A percentile compares a stretch with the other conserved stretches of the same genome.
Conservation (phyloP, 2,797 vertebrate genomes). For the Decapterus maruadsi region DNA sequence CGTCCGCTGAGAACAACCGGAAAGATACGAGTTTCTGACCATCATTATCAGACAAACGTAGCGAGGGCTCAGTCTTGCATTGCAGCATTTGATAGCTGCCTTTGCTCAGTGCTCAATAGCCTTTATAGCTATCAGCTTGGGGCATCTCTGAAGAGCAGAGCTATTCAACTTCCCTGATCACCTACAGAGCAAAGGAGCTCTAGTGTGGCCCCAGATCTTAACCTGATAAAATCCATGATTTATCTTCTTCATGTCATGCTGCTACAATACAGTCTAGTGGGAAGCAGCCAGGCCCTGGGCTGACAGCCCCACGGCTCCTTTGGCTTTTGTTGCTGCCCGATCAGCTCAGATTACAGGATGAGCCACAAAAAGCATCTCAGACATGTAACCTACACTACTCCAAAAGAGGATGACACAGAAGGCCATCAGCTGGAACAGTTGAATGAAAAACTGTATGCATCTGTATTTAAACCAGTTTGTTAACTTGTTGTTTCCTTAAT, state of each 20-base stretch:
- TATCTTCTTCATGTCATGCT: slow-evolving; percentile 78
- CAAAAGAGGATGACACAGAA: slow-evolving; percentile 34
- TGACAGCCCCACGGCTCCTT: slow-evolving; percentile 69
- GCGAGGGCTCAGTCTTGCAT: slow-evolving; percentile 56
- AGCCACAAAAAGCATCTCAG: slow-evolving; percentile 44
- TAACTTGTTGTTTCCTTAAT: neutral
- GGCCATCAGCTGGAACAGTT: slow-evolving; percentile 26
- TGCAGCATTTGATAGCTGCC: slow-evolving; percentile 52
- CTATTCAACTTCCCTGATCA: slow-evolving; percentile 66
- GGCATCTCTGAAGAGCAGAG: slow-evolving; percentile 64
- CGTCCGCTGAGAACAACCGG: slow-evolving; percentile 44
- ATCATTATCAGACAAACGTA: slow-evolving; percentile 71
- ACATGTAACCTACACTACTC: slow-evolving; percentile 67
- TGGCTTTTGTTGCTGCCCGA: slow-evolving; percentile 59
- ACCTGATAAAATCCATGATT: slow-evolving; percentile 77
- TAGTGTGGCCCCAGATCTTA: slow-evolving; percentile 53
- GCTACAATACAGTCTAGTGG: slow-evolving; percentile 73
- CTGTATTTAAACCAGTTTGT: neutral
- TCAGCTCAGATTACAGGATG: slow-evolving; percentile 67
- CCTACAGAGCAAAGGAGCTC: slow-evolving; percentile 62
- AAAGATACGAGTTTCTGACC: slow-evolving; percentile 65
- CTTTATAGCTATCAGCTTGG: slow-evolving; percentile 61
- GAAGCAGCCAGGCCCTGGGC: slow-evolving; percentile 43
- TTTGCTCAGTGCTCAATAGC: slow-evolving; percentile 39
- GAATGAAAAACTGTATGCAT: neutral